Percentiles rank a stretch among this genome's conserved stretches.
Evolutionary conservation across 2,113 vertebrate genomes (phyloP).

Genomic region (Dipodomys stephensi): DNA sequence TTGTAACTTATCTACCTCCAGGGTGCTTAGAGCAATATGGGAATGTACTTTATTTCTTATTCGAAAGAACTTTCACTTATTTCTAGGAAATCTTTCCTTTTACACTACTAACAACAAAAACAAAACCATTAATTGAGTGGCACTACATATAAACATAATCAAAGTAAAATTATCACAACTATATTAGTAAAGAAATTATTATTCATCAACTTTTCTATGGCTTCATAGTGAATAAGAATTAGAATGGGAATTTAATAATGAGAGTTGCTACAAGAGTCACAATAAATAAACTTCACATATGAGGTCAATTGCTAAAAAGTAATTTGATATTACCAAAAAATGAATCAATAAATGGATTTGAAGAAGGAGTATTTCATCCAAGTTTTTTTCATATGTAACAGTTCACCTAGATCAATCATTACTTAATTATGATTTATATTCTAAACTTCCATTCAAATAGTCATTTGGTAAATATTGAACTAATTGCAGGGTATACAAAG

Average conservation of each 20-base stretch:
- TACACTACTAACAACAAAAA: conserved; percentile 71
- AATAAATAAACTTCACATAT: conserved; percentile 10
- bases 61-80: conserved; percentile 57
- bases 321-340: background rate
- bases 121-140: conserved; percentile 67
- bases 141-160: conserved; percentile 61
- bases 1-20: conserved; percentile 77
- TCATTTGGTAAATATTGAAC: conserved; percentile 18
- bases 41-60: conserved; percentile 58
- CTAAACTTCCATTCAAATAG: background rate
- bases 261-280: conserved; percentile 6
- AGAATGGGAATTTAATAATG: conserved; percentile 30
- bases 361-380: background rate
- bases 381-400: background rate
- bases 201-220: background rate
- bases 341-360: conserved; percentile 30
- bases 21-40: conserved; percentile 61
- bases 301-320: conserved; percentile 8
- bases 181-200: conserved; percentile 71
- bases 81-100: conserved; percentile 64
- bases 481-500: background rate
- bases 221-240: conserved; percentile 49
- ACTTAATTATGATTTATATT: conserved; percentile 13
- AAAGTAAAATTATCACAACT: conserved; percentile 59
- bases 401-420: background rate